phyloP scores from a whole-genome alignment of 2,113 vertebrate species.

The Lethenteron reissneri region DNA sequence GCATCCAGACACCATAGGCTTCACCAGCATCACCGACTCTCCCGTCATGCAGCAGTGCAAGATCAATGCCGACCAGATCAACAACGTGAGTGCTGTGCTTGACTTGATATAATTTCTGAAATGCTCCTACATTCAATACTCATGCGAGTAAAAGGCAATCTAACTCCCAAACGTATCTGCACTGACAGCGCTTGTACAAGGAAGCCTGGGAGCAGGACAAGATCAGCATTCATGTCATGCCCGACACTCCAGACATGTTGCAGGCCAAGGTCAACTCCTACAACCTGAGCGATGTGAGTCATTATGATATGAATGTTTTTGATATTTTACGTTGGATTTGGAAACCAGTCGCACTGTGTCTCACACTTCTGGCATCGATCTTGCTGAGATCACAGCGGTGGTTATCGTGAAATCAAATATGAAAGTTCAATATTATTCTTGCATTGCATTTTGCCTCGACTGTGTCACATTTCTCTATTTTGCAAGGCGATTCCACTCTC shows the following conservation, averaged over 20 bases:
- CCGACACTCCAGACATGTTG: conserved; percentile 36
- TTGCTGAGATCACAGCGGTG: too few species aligned
- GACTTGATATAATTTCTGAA: not conserved
- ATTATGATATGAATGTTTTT: too few species aligned
- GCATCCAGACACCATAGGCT: conserved; percentile 40
- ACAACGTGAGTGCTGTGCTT: conserved; percentile 34
- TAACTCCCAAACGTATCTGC: conserved; percentile 9
- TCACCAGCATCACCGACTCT: conserved; percentile 56
- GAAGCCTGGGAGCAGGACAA: conserved; percentile 51
- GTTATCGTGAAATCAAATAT: too few species aligned
- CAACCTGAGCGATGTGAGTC: conserved; percentile 28
- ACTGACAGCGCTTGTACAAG: conserved; percentile 25
- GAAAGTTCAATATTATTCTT: too few species aligned
- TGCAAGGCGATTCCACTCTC: too few species aligned
- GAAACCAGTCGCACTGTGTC: too few species aligned
- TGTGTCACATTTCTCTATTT: too few species aligned
- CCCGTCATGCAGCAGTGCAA: conserved; percentile 58
- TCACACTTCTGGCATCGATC: too few species aligned
- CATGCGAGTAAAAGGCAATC: too few species aligned
- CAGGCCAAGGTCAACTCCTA: conserved; percentile 26
- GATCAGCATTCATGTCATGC: conserved; percentile 32
- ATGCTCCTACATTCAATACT: too few species aligned
- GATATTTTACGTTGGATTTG: too few species aligned
- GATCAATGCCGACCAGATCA: conserved; percentile 44
- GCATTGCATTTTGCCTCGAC: too few species aligned